Evolutionary conservation across 1,140 invertebrate species (phyloP), one percentile per base, ranked within the genome.

Genomic region (Vollenhovia emeryi): DNA sequence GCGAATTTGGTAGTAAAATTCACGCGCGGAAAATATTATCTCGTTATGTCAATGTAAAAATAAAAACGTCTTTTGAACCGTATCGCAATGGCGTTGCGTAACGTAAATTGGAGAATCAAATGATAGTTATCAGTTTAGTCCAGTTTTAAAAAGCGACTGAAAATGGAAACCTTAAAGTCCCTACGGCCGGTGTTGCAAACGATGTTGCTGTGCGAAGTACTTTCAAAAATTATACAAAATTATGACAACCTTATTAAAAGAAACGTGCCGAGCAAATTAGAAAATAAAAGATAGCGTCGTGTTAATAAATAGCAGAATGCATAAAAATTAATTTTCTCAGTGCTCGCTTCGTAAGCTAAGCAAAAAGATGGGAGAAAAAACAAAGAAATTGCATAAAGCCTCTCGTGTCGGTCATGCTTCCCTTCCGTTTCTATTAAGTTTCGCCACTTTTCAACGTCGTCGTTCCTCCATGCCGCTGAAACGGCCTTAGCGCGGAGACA

Each of bases 1-100:
- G 40, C 69, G 68, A 89, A 89, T 89, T 89, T 89, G 79, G 74
- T 89, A 89, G 87, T 89, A 57, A 89, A 89, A 89, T 89, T 89
- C 33, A n/a, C n/a, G 40, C 9, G 21, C 43, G 45, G 36, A 82
- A 82, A 82, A 82, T 73, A 82, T 82, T 82, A 82, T 82, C 50
- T 57, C 66, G 6, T 13, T 24, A 7, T 9, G 6, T 50, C 18
- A 13, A 57, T 57, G 36, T 73, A 73, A 82, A 80, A 73, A 59
- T 57, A 82, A 57, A 59, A 71, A n/a, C 27, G 8, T 15, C 30
- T 30, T 5, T 9, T 6, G 24, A 9, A 57, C 45, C 33, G 33
- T 55, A 69, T 80, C 62, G 64, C 36, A 64, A 40, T 40, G 15
- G 7, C 5, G 8, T 82, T 82, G 45, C 18, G 3, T 80, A 68